Conservation (phyloP, 1,140 invertebrate genomes). For the Scaptomyza montana region DNA sequence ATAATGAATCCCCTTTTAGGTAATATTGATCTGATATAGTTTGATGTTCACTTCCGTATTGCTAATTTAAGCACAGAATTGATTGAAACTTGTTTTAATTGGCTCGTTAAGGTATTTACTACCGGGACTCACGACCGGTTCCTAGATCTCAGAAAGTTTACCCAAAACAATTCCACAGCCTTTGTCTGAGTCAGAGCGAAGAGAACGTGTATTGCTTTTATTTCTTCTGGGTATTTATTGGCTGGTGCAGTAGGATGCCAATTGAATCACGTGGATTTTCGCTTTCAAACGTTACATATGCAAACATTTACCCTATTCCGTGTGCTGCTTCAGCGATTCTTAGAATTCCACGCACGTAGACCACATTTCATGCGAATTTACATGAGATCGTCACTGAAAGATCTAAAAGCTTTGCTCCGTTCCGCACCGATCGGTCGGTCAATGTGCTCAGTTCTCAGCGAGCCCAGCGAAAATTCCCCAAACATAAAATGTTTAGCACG, state of each 20-base stretch:
- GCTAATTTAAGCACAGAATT: constrained; percentile 52
- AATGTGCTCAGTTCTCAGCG: constrained; percentile 15
- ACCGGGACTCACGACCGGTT: constrained; percentile 21
- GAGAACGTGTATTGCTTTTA: neutral
- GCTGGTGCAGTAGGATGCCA: neutral
- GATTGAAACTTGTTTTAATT: constrained; percentile 34
- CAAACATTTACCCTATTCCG: no score
- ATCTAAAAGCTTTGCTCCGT: constrained; percentile 37
- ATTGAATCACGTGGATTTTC: constrained; percentile 37
- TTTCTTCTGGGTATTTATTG: constrained; percentile 11
- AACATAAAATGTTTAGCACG: constrained; percentile 55
- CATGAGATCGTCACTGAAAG: constrained; percentile 62
- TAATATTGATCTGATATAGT: constrained; percentile 44
- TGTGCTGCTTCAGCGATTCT: constrained; percentile 12
- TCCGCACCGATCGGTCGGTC: constrained; percentile 14
- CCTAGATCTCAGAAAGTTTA: constrained; percentile 13
- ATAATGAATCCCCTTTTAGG: constrained; percentile 18
- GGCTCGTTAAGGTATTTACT: constrained; percentile 36
- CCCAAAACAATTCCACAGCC: neutral
- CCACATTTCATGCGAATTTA: constrained; percentile 68
- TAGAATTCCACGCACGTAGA: constrained; percentile 69
- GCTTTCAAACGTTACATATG: constrained; percentile 66
- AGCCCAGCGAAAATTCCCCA: constrained; percentile 59
- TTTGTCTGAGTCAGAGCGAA: neutral
- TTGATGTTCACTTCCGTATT: constrained; percentile 59